phyloP scores from a whole-genome alignment of 2,888 invertebrate species.

The Tetragonula carbonaria region DNA sequence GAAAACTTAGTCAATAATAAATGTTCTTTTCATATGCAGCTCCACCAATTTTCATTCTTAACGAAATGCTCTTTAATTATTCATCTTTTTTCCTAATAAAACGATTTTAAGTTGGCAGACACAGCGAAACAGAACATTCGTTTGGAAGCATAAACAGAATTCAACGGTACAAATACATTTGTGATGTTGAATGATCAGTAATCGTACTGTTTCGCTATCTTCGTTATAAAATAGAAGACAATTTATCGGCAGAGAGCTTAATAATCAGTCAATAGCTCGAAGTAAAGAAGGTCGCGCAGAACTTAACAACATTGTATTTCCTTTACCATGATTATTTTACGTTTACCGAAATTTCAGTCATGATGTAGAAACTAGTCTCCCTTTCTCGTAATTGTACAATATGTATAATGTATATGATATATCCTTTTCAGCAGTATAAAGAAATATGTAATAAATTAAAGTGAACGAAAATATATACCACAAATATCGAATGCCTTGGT shows the following conservation, averaged over 20 bases:
- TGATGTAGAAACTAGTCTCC: conserved; percentile 56
- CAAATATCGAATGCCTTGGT: conserved; percentile 28
- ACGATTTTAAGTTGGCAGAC: conserved; percentile 50
- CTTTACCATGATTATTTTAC: conserved; percentile 51
- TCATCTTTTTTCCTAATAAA: conserved; percentile 27
- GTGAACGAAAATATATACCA: conserved; percentile 51
- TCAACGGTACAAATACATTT: conserved; percentile 33
- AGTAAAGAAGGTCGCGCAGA: conserved; percentile 54
- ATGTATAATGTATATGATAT: conserved; percentile 64
- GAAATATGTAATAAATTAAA: conserved; percentile 58
- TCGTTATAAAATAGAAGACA: conserved; percentile 70
- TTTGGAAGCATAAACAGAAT: conserved; percentile 64
- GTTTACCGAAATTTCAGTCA: conserved; percentile 48
- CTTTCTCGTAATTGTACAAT: conserved; percentile 58
- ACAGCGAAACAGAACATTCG: conserved; percentile 66
- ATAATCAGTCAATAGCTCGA: conserved; percentile 67
- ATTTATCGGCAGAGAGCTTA: conserved; percentile 69
- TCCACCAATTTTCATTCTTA: conserved; percentile 32
- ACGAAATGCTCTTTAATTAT: conserved; percentile 31
- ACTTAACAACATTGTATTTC: conserved; percentile 52
- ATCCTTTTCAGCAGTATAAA: conserved; percentile 46
- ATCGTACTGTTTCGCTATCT: conserved; percentile 63
- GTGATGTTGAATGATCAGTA: conserved; percentile 45
- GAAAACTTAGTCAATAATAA: conserved; percentile 39
- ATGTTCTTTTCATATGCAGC: conserved; percentile 39